phyloP scores from a whole-genome alignment of 1,140 invertebrate species.

The Geopemphigus sp. region DNA sequence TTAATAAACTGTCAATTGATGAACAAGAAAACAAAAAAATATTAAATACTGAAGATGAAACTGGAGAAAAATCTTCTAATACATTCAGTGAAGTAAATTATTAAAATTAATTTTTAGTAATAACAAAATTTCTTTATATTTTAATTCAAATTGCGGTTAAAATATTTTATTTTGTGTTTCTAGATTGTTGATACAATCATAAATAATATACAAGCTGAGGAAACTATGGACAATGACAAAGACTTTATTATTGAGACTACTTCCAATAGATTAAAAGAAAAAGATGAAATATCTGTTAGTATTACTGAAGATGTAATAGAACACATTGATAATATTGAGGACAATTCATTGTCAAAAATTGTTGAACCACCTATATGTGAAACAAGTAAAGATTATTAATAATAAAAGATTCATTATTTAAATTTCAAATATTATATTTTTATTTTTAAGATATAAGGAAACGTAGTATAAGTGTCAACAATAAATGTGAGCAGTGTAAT shows the following conservation, averaged over 20 bases:
- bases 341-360: background rate
- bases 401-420: no score
- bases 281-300: background rate
- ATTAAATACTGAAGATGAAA: slow-evolving; percentile 15
- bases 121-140: no score
- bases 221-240: slow-evolving; percentile 13
- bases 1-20: background rate
- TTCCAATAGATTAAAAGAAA: background rate
- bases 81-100: slow-evolving; percentile 21
- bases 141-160: background rate
- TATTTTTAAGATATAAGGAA: slow-evolving; percentile 10
- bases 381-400: slow-evolving; percentile 2
- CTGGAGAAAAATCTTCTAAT: slow-evolving; percentile 13
- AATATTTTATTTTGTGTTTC: background rate
- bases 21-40: slow-evolving; percentile 6
- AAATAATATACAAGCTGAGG: slow-evolving; percentile 32
- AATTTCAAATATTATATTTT: background rate
- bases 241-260: background rate
- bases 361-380: background rate
- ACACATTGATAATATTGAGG: background rate
- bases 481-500: slow-evolving; percentile 22
- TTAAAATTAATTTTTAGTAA: background rate
- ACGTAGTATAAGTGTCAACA: background rate
- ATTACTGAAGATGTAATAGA: background rate
- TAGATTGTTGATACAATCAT: slow-evolving; percentile 39